Base-by-base conservation (phyloP, 2,888 invertebrate genomes). In the Pollenia griseotomentosa region DNA sequence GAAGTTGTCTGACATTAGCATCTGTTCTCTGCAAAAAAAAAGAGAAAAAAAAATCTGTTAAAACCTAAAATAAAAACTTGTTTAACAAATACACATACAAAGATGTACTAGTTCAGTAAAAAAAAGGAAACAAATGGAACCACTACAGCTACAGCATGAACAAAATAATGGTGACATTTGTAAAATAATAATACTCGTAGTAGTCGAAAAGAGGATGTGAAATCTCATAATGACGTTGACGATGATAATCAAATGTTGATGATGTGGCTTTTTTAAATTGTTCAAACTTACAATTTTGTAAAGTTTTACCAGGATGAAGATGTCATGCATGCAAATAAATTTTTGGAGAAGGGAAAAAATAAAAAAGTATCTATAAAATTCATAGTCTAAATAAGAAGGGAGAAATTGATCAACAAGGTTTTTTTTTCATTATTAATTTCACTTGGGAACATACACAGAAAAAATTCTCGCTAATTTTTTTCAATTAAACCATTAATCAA, bases 1-100 rank as follows among this genome's bases (percentile, higher is more conserved):
- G 80, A 85, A 81, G 75, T 85, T 85, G 70, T 85, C 80, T 70
- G 74, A 85, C 85, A 85, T 80, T 55, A 85, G 74, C 85, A 85
- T 85, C 85, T 85, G 85, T 63, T 81, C 74, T 40, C 61, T 61
- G 79, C 42, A 53, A 70, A 23, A 79, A 79, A 53, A 42, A 44
- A 63, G 16, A 53, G 10, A n/a, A 42, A 14, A 53, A 48, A 61
- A 79, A 33, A 42, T n/a, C 40, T 12, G n/a, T 16, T 44, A 65
- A 33, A 74, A 66, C 57, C 73, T 73, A 23, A 19, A 66, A 68
- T 74, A 51, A 59, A 68, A 46, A 79, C 53, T 71, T 68, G 74
- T 75, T 74, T 14, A 71, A 55, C 55, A 73, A 73, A 65, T 40
- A 33, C 40, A 78, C n/a, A 63, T 46, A 65, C 53, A 44, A 65